These are phyloP conservation scores for Drosophila persimilis DNA, from an alignment of 1,140 invertebrate species.

Conservation along the genomic window DNA sequence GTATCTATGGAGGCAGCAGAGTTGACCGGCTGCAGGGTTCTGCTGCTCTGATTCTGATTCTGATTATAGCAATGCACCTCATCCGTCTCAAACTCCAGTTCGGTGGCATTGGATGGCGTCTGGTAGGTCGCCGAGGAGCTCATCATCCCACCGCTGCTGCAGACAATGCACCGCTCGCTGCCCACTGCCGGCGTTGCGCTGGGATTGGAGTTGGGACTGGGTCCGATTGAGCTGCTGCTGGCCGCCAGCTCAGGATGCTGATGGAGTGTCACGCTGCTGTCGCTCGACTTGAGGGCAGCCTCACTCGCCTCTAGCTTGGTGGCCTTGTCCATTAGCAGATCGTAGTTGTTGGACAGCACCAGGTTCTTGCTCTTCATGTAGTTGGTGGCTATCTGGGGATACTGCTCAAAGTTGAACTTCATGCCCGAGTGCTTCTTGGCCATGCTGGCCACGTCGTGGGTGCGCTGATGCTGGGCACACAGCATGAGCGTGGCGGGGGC, in stretches of 20 bases:
- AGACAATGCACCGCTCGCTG: conserved; percentile 84
- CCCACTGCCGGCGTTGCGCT: conserved; percentile 44
- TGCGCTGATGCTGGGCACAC: conserved; percentile 83
- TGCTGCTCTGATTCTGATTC: conserved; percentile 44
- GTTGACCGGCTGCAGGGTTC: conserved; percentile 50
- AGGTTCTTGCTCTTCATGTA: conserved; percentile 89
- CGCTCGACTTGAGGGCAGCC: conserved; percentile 54
- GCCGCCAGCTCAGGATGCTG: conserved; percentile 43
- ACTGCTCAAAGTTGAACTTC: conserved; percentile 88
- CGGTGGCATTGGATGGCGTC: conserved; percentile 88
- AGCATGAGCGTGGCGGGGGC: conserved; percentile 57
- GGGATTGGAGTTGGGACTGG: conserved; percentile 1
- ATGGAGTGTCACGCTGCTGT: conserved; percentile 61
- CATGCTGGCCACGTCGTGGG: conserved; percentile 68
- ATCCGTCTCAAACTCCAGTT: conserved; percentile 87
- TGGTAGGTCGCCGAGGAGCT: conserved; percentile 82
- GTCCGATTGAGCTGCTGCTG: conserved; percentile 48
- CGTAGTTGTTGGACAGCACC: conserved; percentile 86
- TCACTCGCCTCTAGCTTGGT: conserved; percentile 72
- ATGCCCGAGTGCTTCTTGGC: conserved; percentile 86
- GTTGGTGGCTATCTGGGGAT: conserved; percentile 88
- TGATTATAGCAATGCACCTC: conserved; percentile 76
- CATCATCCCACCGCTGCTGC: conserved; percentile 80
- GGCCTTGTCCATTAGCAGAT: conserved; percentile 85
- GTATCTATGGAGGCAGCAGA: conserved; percentile 75